These are phyloP conservation scores for Seriola rivoliana DNA, from an alignment of 2,113 vertebrate species.

Conservation along the genomic window DNA sequence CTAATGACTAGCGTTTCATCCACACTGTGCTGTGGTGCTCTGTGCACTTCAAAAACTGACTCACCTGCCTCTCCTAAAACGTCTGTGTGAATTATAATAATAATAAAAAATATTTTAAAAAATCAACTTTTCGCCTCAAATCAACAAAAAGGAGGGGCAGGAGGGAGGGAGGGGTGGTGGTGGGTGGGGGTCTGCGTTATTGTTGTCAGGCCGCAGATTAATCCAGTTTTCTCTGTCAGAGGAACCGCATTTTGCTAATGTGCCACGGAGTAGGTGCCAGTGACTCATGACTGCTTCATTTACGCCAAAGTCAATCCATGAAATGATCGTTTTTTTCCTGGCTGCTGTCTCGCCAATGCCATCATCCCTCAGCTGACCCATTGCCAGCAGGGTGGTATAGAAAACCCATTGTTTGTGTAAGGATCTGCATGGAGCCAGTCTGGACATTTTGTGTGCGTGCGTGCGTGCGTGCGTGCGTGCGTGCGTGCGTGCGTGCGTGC, in stretches of 20 bases:
- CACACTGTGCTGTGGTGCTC: constrained; percentile 47
- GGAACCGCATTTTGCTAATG: constrained; percentile 13
- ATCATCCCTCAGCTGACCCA: constrained; percentile 26
- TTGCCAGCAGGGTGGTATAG: constrained; percentile 41
- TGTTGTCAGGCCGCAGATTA: constrained; percentile 41
- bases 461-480: background rate
- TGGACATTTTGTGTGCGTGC: constrained; percentile 15
- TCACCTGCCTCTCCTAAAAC: constrained; percentile 64
- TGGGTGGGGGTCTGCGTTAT: background rate
- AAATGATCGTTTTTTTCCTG: constrained; percentile 55
- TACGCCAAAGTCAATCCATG: constrained; percentile 29
- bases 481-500: constrained; percentile 9
- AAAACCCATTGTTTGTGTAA: constrained; percentile 45
- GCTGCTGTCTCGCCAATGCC: constrained; percentile 39
- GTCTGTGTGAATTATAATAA: constrained; percentile 61
- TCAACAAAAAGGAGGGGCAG: background rate
- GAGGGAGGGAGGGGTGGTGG: background rate
- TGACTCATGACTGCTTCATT: constrained; percentile 61
- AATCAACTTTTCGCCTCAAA: constrained; percentile 35
- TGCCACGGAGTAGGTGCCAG: constrained; percentile 29
- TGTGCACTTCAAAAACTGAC: constrained; percentile 60
- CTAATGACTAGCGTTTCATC: constrained; percentile 74
- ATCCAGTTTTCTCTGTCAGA: constrained; percentile 24
- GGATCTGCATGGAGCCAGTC: constrained; percentile 5
- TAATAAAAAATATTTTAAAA: background rate